These are phyloP conservation scores for Zaprionus davidi DNA, from an alignment of 1,140 invertebrate genomes.

Conservation along the genomic window DNA sequence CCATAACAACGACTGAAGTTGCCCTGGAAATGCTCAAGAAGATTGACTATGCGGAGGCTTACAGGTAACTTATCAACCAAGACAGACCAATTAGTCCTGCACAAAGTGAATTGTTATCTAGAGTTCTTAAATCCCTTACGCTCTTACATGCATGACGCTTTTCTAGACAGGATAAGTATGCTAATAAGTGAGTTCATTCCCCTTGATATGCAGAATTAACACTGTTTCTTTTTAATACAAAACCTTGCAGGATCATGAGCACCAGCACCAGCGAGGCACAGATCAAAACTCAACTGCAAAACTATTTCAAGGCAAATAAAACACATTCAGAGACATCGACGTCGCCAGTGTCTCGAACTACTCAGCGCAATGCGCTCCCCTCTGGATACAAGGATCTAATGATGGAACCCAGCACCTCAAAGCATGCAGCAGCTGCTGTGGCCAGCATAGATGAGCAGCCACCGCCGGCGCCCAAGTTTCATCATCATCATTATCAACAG, in stretches of 20 bases:
- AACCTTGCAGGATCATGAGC: slow-evolving; percentile 58
- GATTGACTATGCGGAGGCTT: slow-evolving; percentile 88
- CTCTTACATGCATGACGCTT: slow-evolving; percentile 35
- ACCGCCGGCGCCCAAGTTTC: slow-evolving; percentile 45
- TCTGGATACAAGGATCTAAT: slow-evolving; percentile 24
- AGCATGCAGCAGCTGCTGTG: slow-evolving; percentile 45
- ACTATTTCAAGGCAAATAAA: slow-evolving; percentile 37
- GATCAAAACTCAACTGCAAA: slow-evolving; percentile 45
- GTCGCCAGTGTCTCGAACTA: slow-evolving; percentile 32
- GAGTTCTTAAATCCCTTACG: slow-evolving; percentile 11
- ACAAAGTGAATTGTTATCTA: slow-evolving; percentile 18
- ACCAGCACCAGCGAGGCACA: slow-evolving; percentile 47
- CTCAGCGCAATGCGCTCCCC: slow-evolving; percentile 16
- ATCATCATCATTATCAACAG: slow-evolving; percentile 22
- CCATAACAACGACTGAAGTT: slow-evolving; percentile 17
- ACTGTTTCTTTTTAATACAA: slow-evolving; percentile 2
- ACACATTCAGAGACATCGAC: slow-evolving; percentile 45
- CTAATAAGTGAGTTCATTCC: slow-evolving; percentile 28
- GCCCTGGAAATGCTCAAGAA: slow-evolving; percentile 79
- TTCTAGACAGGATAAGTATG: slow-evolving; percentile 49
- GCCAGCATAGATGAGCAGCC: slow-evolving; percentile 9
- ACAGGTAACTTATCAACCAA: slow-evolving; percentile 85
- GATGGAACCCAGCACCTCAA: slow-evolving; percentile 57
- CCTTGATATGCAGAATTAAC: slow-evolving; percentile 16
- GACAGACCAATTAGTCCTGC: not conserved